A percentile compares a stretch with the other conserved stretches of the same genome.
These are phyloP conservation scores for Amblyornis subalaris DNA, from an alignment of 2,113 vertebrate species.

Conservation along the genomic window DNA sequence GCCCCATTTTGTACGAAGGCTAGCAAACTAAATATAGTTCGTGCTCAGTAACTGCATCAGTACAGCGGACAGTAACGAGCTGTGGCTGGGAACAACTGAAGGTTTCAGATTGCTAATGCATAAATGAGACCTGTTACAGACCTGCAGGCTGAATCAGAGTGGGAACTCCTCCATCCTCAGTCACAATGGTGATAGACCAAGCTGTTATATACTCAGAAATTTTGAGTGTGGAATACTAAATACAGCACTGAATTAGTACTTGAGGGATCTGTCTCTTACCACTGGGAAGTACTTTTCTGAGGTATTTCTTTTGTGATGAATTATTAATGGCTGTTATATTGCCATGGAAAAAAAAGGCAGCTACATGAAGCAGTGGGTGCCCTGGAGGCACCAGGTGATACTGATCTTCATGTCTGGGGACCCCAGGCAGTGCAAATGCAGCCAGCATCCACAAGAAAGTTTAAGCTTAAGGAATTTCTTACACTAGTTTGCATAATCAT, in stretches of 20 bases:
- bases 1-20: neutral
- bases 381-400: neutral
- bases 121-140: neutral
- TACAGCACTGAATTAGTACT: neutral
- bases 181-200: neutral
- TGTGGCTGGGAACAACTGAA: neutral
- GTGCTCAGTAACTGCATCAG: neutral
- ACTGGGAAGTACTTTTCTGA: neutral
- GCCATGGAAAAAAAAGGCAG: neutral
- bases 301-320: neutral
- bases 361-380: neutral
- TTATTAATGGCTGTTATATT: neutral
- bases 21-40: conserved; percentile 52
- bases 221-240: neutral
- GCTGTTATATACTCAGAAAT: neutral
- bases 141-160: neutral
- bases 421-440: neutral
- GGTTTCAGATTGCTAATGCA: neutral
- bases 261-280: neutral
- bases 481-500: neutral
- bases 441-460: neutral
- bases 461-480: neutral
- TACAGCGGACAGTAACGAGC: neutral
- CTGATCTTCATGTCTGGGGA: neutral
- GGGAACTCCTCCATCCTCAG: neutral